Evolutionary conservation across 92 coral and sea anemone species (phyloP).

Genomic region (Porites evermanni): DNA sequence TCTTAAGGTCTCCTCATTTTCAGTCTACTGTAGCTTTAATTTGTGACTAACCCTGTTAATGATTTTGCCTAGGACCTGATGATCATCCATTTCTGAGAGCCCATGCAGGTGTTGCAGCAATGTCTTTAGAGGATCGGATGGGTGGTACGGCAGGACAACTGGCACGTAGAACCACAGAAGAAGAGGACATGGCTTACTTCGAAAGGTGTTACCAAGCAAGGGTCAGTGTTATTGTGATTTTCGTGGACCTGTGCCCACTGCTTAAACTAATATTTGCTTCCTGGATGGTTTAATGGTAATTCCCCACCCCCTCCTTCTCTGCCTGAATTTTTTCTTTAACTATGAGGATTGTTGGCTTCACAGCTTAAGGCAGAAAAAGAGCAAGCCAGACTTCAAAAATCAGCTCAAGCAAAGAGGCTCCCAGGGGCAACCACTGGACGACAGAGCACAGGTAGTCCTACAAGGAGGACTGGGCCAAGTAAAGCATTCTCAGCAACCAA

Average conservation of each 20-base stretch:
- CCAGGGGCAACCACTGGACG: constrained; percentile 8
- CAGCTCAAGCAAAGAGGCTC: constrained; percentile 35
- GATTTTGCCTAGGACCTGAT: constrained; percentile 69
- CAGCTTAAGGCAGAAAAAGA: constrained; percentile 69
- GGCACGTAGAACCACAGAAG: constrained; percentile 79
- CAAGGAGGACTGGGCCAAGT: constrained; percentile 49
- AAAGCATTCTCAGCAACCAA: constrained; percentile 39
- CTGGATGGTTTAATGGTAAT: too few species aligned
- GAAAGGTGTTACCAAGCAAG: constrained; percentile 96
- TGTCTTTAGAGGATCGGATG: constrained; percentile 80
- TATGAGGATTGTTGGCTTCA: neutral
- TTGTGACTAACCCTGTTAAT: neutral
- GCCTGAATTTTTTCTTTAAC: neutral
- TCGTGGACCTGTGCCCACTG: neutral
- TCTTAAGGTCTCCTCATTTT: too few species aligned
- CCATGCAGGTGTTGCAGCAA: constrained; percentile 76
- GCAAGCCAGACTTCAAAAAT: constrained; percentile 43
- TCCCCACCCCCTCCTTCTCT: neutral
- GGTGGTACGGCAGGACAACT: constrained; percentile 43
- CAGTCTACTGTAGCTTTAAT: too few species aligned
- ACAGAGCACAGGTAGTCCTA: constrained; percentile 44
- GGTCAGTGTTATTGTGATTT: constrained; percentile 50
- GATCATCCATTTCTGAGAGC: constrained; percentile 95
- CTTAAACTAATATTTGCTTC: too few species aligned
- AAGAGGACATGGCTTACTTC: constrained; percentile 97